Evolutionary conservation across 2,113 vertebrate genomes (phyloP).

Genomic region (Elephas maximus): DNA sequence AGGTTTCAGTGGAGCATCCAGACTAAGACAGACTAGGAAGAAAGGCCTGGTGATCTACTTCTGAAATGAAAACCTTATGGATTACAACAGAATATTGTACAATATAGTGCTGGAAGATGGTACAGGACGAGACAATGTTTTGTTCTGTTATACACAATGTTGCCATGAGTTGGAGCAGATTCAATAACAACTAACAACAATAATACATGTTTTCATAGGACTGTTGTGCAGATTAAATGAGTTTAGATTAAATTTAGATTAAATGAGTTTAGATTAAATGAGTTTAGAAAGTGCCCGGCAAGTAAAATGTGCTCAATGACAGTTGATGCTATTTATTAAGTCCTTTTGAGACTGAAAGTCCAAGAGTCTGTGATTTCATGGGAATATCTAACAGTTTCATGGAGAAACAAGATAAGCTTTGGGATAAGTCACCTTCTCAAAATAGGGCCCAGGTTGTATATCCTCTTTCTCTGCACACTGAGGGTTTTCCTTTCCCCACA

Average conservation of each 20-base stretch:
- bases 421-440: not conserved
- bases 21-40: not conserved
- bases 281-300: not conserved
- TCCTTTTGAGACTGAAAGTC: not conserved
- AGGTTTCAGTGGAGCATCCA: not conserved
- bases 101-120: not conserved
- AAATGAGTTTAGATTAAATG: not conserved
- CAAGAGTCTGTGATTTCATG: not conserved
- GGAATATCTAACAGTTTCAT: not conserved
- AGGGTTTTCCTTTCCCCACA: not conserved
- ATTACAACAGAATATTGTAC: not conserved
- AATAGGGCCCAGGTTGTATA: too few species aligned
- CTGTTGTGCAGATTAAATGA: not conserved
- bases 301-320: not conserved
- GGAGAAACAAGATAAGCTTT: not conserved
- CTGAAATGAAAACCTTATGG: not conserved
- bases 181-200: not conserved
- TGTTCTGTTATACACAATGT: not conserved
- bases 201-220: not conserved
- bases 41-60: not conserved
- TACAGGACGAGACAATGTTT: not conserved
- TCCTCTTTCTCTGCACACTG: not conserved
- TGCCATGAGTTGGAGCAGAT: not conserved
- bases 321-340: not conserved
- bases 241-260: too few species aligned